Percentiles rank a stretch among this genome's conserved stretches.
phyloP scores from a whole-genome alignment of 2,888 invertebrate genomes.

The Heliconius sara region DNA sequence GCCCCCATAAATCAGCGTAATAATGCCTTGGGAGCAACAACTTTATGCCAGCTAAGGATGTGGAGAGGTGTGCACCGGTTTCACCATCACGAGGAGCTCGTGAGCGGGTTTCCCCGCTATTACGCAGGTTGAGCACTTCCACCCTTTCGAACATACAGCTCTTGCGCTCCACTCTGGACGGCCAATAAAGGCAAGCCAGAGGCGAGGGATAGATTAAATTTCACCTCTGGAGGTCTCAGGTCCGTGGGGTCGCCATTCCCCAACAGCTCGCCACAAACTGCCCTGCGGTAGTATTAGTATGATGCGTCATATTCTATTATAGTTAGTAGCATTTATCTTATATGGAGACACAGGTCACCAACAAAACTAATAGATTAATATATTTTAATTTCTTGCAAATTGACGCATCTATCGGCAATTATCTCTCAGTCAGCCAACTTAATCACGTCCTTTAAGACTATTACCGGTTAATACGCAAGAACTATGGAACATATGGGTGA shows the following conservation, averaged over 20 bases:
- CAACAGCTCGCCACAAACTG: conserved; percentile 3
- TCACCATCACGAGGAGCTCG: conserved; percentile 1
- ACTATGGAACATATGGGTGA: too few species aligned
- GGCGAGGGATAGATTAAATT: neutral
- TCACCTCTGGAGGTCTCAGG: neutral
- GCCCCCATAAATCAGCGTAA: neutral
- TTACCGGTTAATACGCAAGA: too few species aligned
- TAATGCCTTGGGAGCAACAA: neutral
- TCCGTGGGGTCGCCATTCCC: neutral
- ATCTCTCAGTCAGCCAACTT: too few species aligned
- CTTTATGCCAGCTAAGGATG: neutral
- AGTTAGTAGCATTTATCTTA: neutral
- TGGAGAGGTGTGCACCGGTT: conserved; percentile 6
- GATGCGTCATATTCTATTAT: neutral
- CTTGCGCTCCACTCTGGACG: conserved; percentile 1
- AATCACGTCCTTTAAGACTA: too few species aligned
- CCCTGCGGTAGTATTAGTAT: neutral
- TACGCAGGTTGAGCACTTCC: conserved; percentile 10
- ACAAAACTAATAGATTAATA: too few species aligned
- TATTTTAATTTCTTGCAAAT: too few species aligned
- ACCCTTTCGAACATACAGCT: neutral
- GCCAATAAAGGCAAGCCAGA: neutral
- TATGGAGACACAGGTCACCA: too few species aligned
- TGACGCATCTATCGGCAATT: too few species aligned
- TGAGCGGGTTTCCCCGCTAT: conserved; percentile 6